Percentiles rank a stretch among this genome's conserved stretches.
Evolutionary conservation across 2,888 invertebrate species (phyloP).

Genomic region (Aethes cnicana): DNA sequence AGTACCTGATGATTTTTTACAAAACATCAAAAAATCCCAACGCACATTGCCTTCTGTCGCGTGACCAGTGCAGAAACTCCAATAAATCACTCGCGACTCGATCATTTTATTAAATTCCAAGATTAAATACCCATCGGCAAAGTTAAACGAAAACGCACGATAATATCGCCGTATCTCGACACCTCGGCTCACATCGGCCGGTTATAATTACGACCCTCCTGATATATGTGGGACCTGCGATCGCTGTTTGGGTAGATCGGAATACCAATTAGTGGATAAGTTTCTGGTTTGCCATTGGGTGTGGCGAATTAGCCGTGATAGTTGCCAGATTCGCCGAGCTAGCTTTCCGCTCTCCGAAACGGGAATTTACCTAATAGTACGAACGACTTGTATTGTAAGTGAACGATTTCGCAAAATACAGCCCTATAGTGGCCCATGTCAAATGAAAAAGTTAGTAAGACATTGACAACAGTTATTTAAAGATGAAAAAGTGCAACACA

Average conservation of each 20-base stretch:
- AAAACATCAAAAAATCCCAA: not conserved
- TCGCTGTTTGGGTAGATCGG: slow-evolving; percentile 22
- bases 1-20: no score
- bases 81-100: slow-evolving; percentile 36
- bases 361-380: no score
- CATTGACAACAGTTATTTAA: no score
- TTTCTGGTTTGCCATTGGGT: slow-evolving; percentile 24
- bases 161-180: slow-evolving; percentile 71
- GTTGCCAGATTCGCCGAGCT: slow-evolving; percentile 3
- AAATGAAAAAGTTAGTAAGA: no score
- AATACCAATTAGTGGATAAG: slow-evolving; percentile 30
- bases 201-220: slow-evolving; percentile 56
- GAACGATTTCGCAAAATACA: no score
- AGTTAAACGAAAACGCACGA: slow-evolving; percentile 63
- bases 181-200: slow-evolving; percentile 59
- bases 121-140: slow-evolving; percentile 65
- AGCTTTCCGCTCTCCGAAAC: no score
- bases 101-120: slow-evolving; percentile 57
- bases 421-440: no score
- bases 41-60: not conserved
- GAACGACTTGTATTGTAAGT: no score
- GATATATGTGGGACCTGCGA: slow-evolving; percentile 23
- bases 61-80: not conserved
- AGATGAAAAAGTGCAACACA: no score
- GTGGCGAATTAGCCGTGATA: slow-evolving; percentile 11